A percentile compares a stretch with the other conserved stretches of the same genome.
These are phyloP conservation scores for Dufourea novaeangliae DNA, from an alignment of 1,140 invertebrate genomes.

Conservation along the genomic window DNA sequence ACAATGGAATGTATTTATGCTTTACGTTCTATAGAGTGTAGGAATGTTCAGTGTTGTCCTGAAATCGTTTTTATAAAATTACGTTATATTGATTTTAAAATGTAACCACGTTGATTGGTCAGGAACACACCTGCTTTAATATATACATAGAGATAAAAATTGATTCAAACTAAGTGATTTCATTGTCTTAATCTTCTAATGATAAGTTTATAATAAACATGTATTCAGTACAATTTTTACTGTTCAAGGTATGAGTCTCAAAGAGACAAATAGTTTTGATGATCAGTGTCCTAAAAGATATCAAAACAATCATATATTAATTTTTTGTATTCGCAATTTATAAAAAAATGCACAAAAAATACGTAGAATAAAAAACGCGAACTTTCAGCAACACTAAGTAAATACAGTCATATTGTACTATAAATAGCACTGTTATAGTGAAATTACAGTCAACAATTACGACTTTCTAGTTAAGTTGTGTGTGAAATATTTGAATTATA, in stretches of 20 bases:
- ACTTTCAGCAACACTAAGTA: constrained; percentile 18
- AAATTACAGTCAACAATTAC: constrained; percentile 5
- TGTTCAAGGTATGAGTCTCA: neutral
- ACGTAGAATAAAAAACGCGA: neutral
- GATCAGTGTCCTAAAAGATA: neutral
- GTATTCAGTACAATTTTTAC: neutral
- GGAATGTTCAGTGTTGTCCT: constrained; percentile 77
- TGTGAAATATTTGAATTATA: neutral
- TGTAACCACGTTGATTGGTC: constrained; percentile 80
- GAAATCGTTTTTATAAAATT: constrained; percentile 65
- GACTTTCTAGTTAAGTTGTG: constrained; percentile 15
- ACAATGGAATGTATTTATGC: constrained; percentile 74
- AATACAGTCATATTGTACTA: constrained; percentile 24
- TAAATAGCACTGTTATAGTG: constrained; percentile 11
- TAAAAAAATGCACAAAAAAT: neutral
- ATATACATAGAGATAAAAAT: constrained; percentile 65
- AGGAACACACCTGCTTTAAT: constrained; percentile 78
- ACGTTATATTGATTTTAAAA: constrained; percentile 64
- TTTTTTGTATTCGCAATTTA: neutral
- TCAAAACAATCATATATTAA: neutral
- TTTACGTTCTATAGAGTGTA: constrained; percentile 71
- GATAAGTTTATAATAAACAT: constrained; percentile 28
- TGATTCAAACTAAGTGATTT: constrained; percentile 70
- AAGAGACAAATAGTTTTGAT: neutral
- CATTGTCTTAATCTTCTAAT: constrained; percentile 10